These are phyloP conservation scores for Spermophilus dauricus DNA, from an alignment of 2,113 vertebrate genomes.

Conservation along the genomic window DNA sequence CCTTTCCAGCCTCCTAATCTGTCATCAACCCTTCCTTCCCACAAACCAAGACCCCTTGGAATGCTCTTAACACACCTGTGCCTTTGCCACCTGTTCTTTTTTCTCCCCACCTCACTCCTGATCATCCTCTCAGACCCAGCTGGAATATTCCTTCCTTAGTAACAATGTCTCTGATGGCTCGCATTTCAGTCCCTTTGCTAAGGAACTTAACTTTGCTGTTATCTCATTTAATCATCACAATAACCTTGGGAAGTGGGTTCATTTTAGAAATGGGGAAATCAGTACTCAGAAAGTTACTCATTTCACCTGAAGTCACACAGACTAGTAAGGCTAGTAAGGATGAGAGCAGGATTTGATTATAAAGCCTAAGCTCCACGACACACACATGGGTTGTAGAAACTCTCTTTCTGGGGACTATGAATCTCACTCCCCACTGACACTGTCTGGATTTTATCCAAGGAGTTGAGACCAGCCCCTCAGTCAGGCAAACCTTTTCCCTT, in stretches of 20 bases:
- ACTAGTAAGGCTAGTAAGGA: not conserved
- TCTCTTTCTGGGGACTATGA: not conserved
- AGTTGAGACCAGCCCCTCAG: not conserved
- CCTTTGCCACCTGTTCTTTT: not conserved
- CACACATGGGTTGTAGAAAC: not conserved
- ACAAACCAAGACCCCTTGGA: not conserved
- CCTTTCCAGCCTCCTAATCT: not conserved
- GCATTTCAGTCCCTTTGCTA: not conserved
- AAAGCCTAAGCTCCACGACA: not conserved
- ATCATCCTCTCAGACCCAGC: not conserved
- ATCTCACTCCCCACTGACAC: not conserved
- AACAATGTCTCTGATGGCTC: not conserved
- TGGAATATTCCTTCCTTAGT: not conserved
- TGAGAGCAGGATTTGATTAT: conserved; percentile 39
- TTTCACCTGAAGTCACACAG: not conserved
- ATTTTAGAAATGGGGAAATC: conserved; percentile 8
- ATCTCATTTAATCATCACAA: not conserved
- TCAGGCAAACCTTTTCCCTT: not conserved
- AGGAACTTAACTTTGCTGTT: not conserved
- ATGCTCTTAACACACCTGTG: not conserved
- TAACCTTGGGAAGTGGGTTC: not conserved
- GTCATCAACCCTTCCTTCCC: not conserved
- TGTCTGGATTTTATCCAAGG: not conserved
- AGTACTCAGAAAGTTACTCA: not conserved
- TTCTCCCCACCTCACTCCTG: not conserved